Base-by-base conservation (phyloP, 2,113 vertebrate species). In the Carassius auratus region DNA sequence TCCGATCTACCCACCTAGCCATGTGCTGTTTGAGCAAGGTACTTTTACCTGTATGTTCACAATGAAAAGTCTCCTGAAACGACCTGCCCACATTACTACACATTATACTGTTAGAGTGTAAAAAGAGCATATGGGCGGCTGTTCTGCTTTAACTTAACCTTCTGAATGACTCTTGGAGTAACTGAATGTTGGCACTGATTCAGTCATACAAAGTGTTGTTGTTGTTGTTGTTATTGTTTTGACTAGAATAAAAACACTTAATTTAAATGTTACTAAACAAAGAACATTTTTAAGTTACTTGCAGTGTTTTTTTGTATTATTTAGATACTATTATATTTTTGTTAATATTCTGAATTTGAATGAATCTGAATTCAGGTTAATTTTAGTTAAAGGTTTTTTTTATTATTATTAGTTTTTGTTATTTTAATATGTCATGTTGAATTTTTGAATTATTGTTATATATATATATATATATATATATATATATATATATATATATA, bases 11-110 rank as follows among this genome's bases (percentile, higher is more conserved):
- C 73, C 80, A 0, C 69, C 84, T 0, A 76, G 89, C 23, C 19
- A 86, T 66, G 83, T 87, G 64, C 76, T 91, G 74, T 76, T 1
- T 9, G 78, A 87, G 84, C 66, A 85, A 91, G 90, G 88, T 91
- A 61, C 23, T 6, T 9, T 30, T 7, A 36, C 0, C 4, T 69
- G 23, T 23, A 26, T 55, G 9, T 33, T 33, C 17, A 55, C 8
- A 55, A 21, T 30, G 75, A 19, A 30, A 10, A 36, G 30, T 36
- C 23, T 5, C 48, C 26, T 77, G 10, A 77, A 55, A 57, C 21
- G 8, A 36, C 75, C 23, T 77, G 15, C 19, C 30, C 52, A 21
- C 76, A 21, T 30, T 52, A 6, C 42, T 74, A 23, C 21, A 48
- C 71, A 23, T 75, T 23, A 15, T 4, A 36, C 23, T 1, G 3